Evolutionary conservation across 2,888 invertebrate species (phyloP), one percentile per base, ranked within the genome.

Genomic region (Epinotia brunnichana): DNA sequence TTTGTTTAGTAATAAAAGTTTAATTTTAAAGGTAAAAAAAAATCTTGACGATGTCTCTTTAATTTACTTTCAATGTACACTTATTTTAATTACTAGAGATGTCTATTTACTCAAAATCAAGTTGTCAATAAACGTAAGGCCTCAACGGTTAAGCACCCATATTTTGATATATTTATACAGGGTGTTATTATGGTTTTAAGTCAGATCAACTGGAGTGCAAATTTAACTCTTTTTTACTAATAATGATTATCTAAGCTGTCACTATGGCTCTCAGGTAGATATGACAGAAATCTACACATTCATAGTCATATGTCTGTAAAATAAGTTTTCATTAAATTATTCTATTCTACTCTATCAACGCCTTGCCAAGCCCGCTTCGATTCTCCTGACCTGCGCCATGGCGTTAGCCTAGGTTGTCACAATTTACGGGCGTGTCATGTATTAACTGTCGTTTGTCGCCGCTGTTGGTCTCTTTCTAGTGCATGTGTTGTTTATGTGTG

Each of bases 311-410:
- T n/a, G n/a, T n/a, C n/a, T n/a, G n/a, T n/a, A n/a, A n/a, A n/a
- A n/a, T n/a, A n/a, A n/a, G n/a, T n/a, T n/a, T n/a, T n/a, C n/a
- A n/a, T n/a, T n/a, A n/a, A n/a, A n/a, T n/a, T n/a, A n/a, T n/a
- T n/a, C n/a, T n/a, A n/a, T n/a, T n/a, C n/a, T n/a, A n/a, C n/a
- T n/a, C n/a, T n/a, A n/a, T n/a, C n/a, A 41, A 44, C 61, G 41
- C 61, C 44, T n/a, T 48, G n/a, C 24, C 19, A 41, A 7, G 9
- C 19, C 4, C 13, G 21, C n/a, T 4, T 24, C 19, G 10, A 15
- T 11, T 15, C 19, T 62, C n/a, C 48, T 62, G 62, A 62, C 62
- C 62, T 62, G 48, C 48, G 44, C 13, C 60, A 21, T 44, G 62
- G 48, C 48, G 62, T 15, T 29, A n/a, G 54, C 54, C 24, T 48